Evolutionary conservation across 2,113 vertebrate genomes (phyloP), one percentile per base, ranked within the genome.

Genomic region (Sphyrna mokarran): DNA sequence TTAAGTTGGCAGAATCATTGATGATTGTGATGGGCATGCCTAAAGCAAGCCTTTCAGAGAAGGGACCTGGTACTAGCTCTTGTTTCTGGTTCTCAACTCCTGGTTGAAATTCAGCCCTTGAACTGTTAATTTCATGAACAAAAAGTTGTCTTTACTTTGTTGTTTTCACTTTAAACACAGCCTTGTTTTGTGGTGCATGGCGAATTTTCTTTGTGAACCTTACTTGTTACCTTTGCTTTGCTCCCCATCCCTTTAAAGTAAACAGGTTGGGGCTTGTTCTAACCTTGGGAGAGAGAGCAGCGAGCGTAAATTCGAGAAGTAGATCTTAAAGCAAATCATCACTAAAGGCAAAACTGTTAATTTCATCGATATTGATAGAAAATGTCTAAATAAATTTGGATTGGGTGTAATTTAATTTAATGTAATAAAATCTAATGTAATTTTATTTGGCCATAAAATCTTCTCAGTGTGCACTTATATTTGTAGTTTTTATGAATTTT

Each of bases 301-400:
- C 66, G 63, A 69, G 40, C 63, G 37, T 23, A 22, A 69, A 94
- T 94, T 69, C 20, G 91, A 94, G 40, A 40, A 68, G 91, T 40
- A 9, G 66, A 58, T 94, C 91, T 94, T 29, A n/a, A 94, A 94
- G 37, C 68, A 69, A 94, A 94, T 69, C 40, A 43, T 94, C 22
- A 20, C 93, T 29, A n/a, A 95, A 95, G 68, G 93, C 40, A 68
- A 26, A 95, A 40, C 68, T 48, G 22, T n/a, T 70, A 70, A 95
- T 54, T 72, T 40, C 66, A 14, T 70, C 22, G 33, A 2, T 23
- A 48, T 29, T 69, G 40, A 95, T 95, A 14, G 68, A 95, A 95
- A 95, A 94, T 9, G 66, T 94, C 91, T 72, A 95, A 70, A 95
- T 37, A 95, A 68, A 72, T 95, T 72, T 48, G 68, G 40, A 48